Evolutionary conservation across 1,140 invertebrate genomes (phyloP).

Genomic region (Cotesia glomerata): DNA sequence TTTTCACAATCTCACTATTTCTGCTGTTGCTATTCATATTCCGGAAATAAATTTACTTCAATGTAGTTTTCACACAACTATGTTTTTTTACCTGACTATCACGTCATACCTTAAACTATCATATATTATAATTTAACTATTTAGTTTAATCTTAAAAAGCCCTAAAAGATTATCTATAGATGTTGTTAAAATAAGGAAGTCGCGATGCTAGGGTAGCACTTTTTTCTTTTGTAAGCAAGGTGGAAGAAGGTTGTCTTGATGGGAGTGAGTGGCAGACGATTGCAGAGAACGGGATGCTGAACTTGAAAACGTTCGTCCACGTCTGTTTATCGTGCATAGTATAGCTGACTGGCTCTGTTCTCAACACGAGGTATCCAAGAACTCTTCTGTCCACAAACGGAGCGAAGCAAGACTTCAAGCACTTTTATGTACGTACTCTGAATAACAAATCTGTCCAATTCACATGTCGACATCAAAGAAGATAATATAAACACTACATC

Average conservation of each 20-base stretch:
- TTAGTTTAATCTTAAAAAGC: too few species aligned
- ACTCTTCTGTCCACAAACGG: conserved; percentile 54
- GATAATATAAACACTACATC: conserved; percentile 66
- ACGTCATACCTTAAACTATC: too few species aligned
- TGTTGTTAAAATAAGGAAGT: conserved; percentile 27
- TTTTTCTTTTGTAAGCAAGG: not conserved
- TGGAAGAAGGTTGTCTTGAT: not conserved
- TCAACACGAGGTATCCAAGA: conserved; percentile 17
- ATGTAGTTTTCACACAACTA: too few species aligned
- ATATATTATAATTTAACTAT: too few species aligned
- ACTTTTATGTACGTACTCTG: conserved; percentile 64
- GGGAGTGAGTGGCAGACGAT: conserved; percentile 41
- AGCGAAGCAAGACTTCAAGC: conserved; percentile 64
- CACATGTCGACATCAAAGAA: conserved; percentile 66
- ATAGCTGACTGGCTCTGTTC: conserved; percentile 29
- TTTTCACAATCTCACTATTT: not conserved
- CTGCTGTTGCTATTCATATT: not conserved
- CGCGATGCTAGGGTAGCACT: not conserved
- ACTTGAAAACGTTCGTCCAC: conserved; percentile 40
- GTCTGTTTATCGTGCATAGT: conserved; percentile 41
- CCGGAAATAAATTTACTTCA: too few species aligned
- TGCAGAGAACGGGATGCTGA: conserved; percentile 30
- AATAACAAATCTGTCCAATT: conserved; percentile 67
- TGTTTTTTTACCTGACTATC: too few species aligned
- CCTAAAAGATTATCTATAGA: not conserved